Conservation (phyloP, 2,888 invertebrate genomes). For the Campoplex nolae region DNA sequence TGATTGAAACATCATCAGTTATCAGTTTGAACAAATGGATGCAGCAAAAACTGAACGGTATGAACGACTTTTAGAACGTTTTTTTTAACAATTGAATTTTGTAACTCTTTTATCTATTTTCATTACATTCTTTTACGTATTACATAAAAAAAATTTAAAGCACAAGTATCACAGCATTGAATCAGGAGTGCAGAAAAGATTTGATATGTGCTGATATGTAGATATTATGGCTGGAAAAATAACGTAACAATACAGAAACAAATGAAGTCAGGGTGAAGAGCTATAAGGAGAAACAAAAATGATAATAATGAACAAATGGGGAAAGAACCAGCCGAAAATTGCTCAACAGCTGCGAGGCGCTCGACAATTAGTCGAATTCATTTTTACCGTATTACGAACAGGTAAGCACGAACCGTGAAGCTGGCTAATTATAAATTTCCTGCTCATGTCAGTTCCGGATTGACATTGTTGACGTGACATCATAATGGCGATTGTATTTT, state of each 20-base stretch:
- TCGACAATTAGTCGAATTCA: conserved; percentile 75
- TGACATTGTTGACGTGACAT: conserved; percentile 47
- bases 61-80: too few relatives aligned
- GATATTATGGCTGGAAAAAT: neutral
- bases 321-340: conserved; percentile 41
- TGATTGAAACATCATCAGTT: too few relatives aligned
- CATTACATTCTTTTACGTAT: too few relatives aligned
- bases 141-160: too few relatives aligned
- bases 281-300: neutral
- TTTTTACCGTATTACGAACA: conserved; percentile 71
- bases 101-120: too few relatives aligned
- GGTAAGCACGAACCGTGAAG: conserved; percentile 52
- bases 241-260: neutral
- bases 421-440: conserved; percentile 61
- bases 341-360: conserved; percentile 74
- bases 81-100: too few relatives aligned
- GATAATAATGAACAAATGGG: neutral
- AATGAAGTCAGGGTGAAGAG: neutral
- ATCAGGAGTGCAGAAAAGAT: neutral
- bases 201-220: neutral
- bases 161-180: neutral
- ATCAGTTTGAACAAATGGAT: too few relatives aligned
- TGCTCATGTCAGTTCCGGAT: conserved; percentile 29
- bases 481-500: conserved; percentile 20
- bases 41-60: too few relatives aligned